Conservation (phyloP, 1,140 invertebrate genomes). For the Stegodyphus mimosarum region DNA sequence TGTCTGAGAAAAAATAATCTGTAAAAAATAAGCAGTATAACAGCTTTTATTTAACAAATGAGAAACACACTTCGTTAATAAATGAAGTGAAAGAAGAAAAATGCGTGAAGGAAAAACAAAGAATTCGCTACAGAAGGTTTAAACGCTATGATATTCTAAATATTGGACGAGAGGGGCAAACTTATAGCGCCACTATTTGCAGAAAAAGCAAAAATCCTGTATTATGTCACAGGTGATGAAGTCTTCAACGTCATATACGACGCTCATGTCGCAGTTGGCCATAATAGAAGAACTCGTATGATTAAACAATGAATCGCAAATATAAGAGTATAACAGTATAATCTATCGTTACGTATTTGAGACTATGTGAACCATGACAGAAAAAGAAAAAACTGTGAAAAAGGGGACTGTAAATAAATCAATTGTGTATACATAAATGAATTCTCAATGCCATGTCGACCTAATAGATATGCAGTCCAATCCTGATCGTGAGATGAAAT, state of each 20-base stretch:
- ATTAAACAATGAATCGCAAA: not conserved
- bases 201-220: not conserved
- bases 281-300: not conserved
- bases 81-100: not conserved
- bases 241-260: not conserved
- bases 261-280: not conserved
- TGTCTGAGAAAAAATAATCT: too few species aligned
- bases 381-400: too few species aligned
- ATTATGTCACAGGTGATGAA: not conserved
- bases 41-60: not conserved
- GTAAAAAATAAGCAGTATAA: not conserved
- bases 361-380: constrained; percentile 2
- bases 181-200: not conserved
- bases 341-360: not conserved
- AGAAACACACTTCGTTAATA: not conserved
- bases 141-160: not conserved
- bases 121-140: not conserved
- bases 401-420: too few species aligned
- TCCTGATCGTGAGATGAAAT: too few species aligned
- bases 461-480: too few species aligned
- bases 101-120: not conserved
- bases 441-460: too few species aligned
- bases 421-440: too few species aligned
- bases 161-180: not conserved
- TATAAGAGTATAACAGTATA: not conserved